Conservation (phyloP, 1,140 invertebrate species). For the Zaprionus camerounensis region DNA sequence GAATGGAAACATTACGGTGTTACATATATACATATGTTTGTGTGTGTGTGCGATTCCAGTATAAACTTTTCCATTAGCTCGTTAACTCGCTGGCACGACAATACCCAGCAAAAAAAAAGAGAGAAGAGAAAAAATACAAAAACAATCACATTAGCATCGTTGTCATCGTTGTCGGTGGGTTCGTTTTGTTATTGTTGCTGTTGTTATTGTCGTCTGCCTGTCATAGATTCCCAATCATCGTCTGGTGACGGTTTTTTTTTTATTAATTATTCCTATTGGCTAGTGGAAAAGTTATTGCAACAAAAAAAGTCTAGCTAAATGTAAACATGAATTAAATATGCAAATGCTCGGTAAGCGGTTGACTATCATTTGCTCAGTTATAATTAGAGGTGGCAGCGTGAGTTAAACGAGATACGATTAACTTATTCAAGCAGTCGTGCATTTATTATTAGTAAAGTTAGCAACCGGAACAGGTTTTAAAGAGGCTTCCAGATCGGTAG, state of each 20-base stretch:
- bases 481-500: not conserved
- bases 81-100: constrained; percentile 69
- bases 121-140: constrained; percentile 29
- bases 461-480: not conserved
- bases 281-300: constrained; percentile 56
- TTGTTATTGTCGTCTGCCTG: constrained; percentile 54
- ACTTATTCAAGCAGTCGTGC: not conserved
- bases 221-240: constrained; percentile 60
- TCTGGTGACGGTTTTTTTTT: constrained; percentile 58
- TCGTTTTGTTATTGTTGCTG: constrained; percentile 17
- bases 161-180: constrained; percentile 9
- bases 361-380: constrained; percentile 1
- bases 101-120: constrained; percentile 48
- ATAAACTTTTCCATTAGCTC: constrained; percentile 78
- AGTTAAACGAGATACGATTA: not conserved
- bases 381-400: constrained; percentile 18
- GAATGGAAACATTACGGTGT: not conserved
- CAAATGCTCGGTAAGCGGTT: constrained; percentile 45
- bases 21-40: not conserved
- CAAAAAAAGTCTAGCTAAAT: constrained; percentile 43
- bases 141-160: constrained; percentile 62
- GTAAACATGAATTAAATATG: constrained; percentile 63
- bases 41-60: constrained; percentile 35
- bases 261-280: constrained; percentile 27
- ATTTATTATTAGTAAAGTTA: not conserved